Conservation (phyloP, 2,113 vertebrate genomes). For the Carollia perspicillata region DNA sequence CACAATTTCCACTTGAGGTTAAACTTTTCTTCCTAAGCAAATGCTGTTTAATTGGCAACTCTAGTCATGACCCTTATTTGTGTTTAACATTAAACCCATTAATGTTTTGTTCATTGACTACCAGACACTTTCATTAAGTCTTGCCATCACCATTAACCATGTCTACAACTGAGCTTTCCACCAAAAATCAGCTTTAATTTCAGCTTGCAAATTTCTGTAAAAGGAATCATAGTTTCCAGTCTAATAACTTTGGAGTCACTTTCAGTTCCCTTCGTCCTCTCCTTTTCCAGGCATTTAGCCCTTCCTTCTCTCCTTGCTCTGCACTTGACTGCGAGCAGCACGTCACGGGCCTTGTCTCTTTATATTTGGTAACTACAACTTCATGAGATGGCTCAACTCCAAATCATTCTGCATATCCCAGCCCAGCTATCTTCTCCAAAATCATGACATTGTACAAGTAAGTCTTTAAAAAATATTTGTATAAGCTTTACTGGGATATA, state of each 20-base stretch:
- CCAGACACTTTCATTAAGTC: not conserved
- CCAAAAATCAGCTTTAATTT: not conserved
- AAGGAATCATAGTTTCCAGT: not conserved
- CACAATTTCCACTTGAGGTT: not conserved
- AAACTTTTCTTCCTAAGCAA: not conserved
- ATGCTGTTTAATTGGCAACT: not conserved
- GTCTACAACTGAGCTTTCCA: not conserved
- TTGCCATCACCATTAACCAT: not conserved
- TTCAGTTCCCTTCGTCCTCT: not conserved
- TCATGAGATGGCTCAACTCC: not conserved
- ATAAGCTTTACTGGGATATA: not conserved
- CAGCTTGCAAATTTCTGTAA: not conserved
- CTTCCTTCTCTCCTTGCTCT: not conserved
- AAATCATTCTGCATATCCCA: not conserved
- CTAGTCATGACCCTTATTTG: not conserved
- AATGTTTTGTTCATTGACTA: not conserved
- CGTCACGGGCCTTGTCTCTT: not conserved
- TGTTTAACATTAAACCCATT: not conserved
- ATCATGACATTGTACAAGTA: not conserved
- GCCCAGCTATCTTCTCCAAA: not conserved
- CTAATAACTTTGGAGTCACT: not conserved
- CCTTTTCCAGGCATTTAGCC: not conserved
- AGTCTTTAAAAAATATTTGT: not conserved
- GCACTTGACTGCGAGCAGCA: not conserved
- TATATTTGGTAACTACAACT: not conserved